Evolutionary conservation across 2,888 invertebrate genomes (phyloP).

Genomic region (Galerucella nymphaeae): DNA sequence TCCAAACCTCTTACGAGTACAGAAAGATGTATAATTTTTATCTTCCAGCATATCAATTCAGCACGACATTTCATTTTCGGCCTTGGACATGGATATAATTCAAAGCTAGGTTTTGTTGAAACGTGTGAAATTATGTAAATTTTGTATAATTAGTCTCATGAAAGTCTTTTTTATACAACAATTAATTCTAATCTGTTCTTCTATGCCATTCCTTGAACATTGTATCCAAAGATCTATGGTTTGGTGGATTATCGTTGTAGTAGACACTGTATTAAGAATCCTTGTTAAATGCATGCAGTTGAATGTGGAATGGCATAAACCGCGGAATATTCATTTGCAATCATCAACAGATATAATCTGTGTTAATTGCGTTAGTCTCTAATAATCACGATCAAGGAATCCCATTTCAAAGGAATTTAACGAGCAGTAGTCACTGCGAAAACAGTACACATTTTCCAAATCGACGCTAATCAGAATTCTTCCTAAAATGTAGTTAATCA

Average conservation of each 20-base stretch:
- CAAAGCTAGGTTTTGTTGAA: not conserved
- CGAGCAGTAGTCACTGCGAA: not conserved
- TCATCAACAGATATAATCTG: not conserved
- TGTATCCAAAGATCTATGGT: no score
- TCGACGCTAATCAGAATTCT: not conserved
- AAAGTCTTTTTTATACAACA: not conserved
- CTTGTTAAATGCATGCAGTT: not conserved
- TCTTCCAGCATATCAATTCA: not conserved
- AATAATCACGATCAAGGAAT: not conserved
- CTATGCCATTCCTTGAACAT: no score
- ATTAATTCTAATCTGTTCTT: not conserved
- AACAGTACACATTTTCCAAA: not conserved
- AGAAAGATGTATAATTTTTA: conserved; percentile 2
- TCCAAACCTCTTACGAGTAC: not conserved
- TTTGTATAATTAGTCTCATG: not conserved
- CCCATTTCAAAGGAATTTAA: not conserved
- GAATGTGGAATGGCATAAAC: not conserved
- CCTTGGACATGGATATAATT: not conserved
- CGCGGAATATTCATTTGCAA: not conserved
- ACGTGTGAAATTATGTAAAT: not conserved
- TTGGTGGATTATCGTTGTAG: no score
- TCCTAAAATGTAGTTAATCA: not conserved
- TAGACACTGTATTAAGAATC: not conserved
- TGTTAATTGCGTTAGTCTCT: not conserved
- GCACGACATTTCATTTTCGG: not conserved